Conservation (phyloP, 2,113 vertebrate genomes). For the Poecile atricapillus region DNA sequence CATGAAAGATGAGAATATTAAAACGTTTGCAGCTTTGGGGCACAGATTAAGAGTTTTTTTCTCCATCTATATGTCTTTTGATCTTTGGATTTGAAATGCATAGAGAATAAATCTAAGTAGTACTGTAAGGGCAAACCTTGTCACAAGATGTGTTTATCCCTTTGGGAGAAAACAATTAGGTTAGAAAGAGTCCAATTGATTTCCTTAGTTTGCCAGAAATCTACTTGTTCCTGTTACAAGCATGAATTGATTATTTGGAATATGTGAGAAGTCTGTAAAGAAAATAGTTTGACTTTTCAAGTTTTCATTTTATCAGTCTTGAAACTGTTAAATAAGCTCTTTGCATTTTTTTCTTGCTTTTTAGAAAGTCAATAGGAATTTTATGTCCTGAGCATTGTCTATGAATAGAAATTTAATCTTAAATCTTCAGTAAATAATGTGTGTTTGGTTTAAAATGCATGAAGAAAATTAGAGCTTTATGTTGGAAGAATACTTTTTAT, state of each 20-base stretch:
- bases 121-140: not conserved
- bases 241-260: not conserved
- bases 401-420: not conserved
- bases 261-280: not conserved
- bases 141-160: not conserved
- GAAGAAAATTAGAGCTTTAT: not conserved
- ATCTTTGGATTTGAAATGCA: not conserved
- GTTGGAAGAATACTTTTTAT: not conserved
- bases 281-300: not conserved
- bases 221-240: not conserved
- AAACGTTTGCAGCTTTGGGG: not conserved
- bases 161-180: not conserved
- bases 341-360: not conserved
- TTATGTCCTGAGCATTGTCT: not conserved
- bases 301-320: not conserved
- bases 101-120: not conserved
- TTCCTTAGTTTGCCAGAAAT: not conserved
- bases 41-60: not conserved
- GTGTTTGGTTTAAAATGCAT: not conserved
- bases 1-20: not conserved
- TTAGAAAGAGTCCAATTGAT: not conserved
- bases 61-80: not conserved
- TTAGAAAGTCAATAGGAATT: not conserved
- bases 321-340: not conserved
- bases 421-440: not conserved